A percentile compares a stretch with the other conserved stretches of the same genome.
Evolutionary conservation across 2,888 invertebrate genomes (phyloP).

Genomic region (Halictus ligatus): DNA sequence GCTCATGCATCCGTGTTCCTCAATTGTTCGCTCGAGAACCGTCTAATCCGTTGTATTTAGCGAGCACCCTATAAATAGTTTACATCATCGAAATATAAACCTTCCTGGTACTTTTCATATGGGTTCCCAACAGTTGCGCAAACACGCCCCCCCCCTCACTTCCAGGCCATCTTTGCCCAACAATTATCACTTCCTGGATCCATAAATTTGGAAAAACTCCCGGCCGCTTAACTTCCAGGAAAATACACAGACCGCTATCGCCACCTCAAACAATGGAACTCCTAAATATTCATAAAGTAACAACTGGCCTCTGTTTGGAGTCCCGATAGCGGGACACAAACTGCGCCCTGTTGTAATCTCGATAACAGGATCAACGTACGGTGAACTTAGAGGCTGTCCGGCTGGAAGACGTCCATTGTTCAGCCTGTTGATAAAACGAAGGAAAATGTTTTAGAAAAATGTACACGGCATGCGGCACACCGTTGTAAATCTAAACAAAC

Average conservation of each 20-base stretch:
- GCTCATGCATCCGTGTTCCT: background rate
- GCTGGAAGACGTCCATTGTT: background rate
- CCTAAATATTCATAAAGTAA: slow-evolving; percentile 20
- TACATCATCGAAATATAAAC: background rate
- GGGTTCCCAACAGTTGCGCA: background rate
- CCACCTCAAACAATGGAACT: slow-evolving; percentile 8
- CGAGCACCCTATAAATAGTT: background rate
- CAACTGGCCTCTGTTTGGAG: background rate
- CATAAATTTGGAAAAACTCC: slow-evolving; percentile 11
- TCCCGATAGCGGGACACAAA: background rate
- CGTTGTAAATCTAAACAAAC: background rate
- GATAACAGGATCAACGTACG: slow-evolving; percentile 21
- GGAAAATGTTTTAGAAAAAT: background rate
- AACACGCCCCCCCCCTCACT: background rate
- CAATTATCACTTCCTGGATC: slow-evolving; percentile 10
- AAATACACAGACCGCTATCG: background rate
- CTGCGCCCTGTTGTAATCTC: background rate
- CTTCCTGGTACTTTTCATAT: background rate
- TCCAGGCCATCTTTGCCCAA: background rate
- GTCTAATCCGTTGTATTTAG: background rate
- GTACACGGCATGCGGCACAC: background rate
- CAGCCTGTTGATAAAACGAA: background rate
- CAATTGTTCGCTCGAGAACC: background rate
- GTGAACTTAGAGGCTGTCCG: slow-evolving; percentile 7
- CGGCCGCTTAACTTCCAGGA: background rate